Base-by-base conservation (phyloP, 2,888 invertebrate genomes). In the Drosophila austrosaltans region DNA sequence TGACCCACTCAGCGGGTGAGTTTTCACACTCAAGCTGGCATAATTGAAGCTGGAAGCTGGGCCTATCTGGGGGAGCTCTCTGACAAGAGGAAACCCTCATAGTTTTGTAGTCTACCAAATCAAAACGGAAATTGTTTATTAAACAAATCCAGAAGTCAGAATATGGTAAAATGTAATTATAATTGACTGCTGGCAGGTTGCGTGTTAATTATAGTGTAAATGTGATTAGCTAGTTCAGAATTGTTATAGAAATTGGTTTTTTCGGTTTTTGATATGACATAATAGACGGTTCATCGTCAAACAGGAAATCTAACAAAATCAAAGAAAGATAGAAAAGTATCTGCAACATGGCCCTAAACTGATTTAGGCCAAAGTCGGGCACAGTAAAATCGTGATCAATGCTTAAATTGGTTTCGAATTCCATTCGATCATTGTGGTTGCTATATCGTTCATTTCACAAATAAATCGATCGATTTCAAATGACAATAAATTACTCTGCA, bases 41-140 rank as follows among this genome's bases (percentile, higher is more conserved):
- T 82, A 81, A 82, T 87, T 82, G 30, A 71, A 78, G 63, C 59
- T 58, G 62, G 61, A 53, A 54, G 32, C 36, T 54, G 44, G 63
- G 36, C 48, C 42, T 59, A 79, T 87, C 87, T 84, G 60, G 58
- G 6, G 10, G 7, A 30, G 40, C 28, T 1, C 32, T 3, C 1
- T 32, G 6, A 10, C 12, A 12, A 40, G 56, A 22, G 28, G 60
- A 63, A 66, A 59, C 72, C 75, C 82, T 77, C 66, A 57, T 25
- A 67, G 56, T 60, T 44, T 59, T 56, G 63, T 16, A 20, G 10
- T 28, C 6, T 16, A 12, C 25, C 44, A 82, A 82, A 87, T 84
- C 82, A 75, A 81, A 82, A 68, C 88, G 83, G 83, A 83, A 83
- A 83, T 87, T 82, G 83, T 85, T 87, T 87, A 87, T 83, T 83